These are phyloP conservation scores for Phymastichus coffea DNA, from an alignment of 1,140 invertebrate species.

Conservation along the genomic window DNA sequence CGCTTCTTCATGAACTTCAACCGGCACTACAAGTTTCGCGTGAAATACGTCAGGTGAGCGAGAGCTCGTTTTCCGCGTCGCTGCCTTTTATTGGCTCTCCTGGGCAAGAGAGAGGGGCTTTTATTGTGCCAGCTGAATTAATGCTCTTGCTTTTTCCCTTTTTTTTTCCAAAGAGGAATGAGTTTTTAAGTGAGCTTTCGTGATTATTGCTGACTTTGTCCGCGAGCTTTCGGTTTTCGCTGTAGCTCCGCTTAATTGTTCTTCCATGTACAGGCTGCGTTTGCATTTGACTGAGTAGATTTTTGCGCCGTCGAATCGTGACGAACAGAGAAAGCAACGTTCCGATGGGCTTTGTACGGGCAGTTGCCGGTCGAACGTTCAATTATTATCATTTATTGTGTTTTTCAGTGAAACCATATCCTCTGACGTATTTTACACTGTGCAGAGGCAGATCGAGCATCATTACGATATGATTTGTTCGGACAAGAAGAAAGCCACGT, in stretches of 20 bases:
- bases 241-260: too few species aligned
- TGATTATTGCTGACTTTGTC: too few species aligned
- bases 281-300: too few species aligned
- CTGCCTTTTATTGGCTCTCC: conserved; percentile 33
- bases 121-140: conserved; percentile 4
- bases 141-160: not conserved
- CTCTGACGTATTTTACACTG: conserved; percentile 87
- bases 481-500: conserved; percentile 81
- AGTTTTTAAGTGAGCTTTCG: too few species aligned
- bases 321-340: too few species aligned
- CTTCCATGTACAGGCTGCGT: too few species aligned
- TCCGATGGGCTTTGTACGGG: too few species aligned
- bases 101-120: conserved; percentile 14
- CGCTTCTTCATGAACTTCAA: conserved; percentile 98
- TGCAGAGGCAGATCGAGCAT: conserved; percentile 87
- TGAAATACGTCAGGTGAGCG: conserved; percentile 83
- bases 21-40: conserved; percentile 78
- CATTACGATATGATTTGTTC: conserved; percentile 84
- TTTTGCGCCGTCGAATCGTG: too few species aligned
- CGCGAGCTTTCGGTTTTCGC: too few species aligned
- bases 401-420: conserved; percentile 81
- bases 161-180: too few species aligned
- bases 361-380: conserved; percentile 37
- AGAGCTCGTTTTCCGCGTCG: conserved; percentile 43
- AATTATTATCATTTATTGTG: too few species aligned